Base-by-base conservation (phyloP, 2,113 vertebrate genomes). In the Varanus komodoensis region DNA sequence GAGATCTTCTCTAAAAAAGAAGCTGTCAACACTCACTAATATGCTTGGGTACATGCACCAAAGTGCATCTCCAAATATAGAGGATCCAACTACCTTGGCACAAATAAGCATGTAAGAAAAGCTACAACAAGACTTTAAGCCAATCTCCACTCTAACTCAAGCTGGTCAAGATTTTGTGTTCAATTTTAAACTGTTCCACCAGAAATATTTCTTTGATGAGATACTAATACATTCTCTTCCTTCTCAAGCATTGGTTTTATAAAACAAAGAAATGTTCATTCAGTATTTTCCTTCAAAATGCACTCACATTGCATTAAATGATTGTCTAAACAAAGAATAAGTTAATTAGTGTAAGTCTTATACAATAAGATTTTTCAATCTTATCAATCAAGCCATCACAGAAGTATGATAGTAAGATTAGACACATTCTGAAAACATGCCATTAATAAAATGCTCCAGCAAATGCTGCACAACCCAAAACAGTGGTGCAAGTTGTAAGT, bases 51-150 rank as follows among this genome's bases (percentile, higher is more conserved):
- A 92, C 50, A 93, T 87, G 88, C 81, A 93, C 75, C 87, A 82
- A 92, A 93, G 68, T 85, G 92, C 87, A 89, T 90, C 94, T 92
- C 92, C 94, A 96, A 95, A 96, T 92, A 94, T n/a, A 95, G 95
- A n/a, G 54, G 61, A 92, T 92, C 32, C 86, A 92, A 87, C 86
- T 93, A 87, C 84, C 88, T 84, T 90, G 88, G 89, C 69, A 93
- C 89, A 14, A 92, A 90, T 83, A 83, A 91, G 32, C 67, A 57
- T 52, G 83, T 92, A 93, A 94, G 93, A 93, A 87, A 21, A 9
- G 61, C 32, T 19, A 64, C 32, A 64, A 78, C 3, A 64, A 87
- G 38, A 14, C 77, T 87, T 74, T 90, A 94, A 93, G 32, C 34
- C 57, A 90, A 84, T 89, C 89, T 52, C 69, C 25, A 79, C 80